Conservation (phyloP, 2,113 vertebrate species). For the Gobiocypris rarus region DNA sequence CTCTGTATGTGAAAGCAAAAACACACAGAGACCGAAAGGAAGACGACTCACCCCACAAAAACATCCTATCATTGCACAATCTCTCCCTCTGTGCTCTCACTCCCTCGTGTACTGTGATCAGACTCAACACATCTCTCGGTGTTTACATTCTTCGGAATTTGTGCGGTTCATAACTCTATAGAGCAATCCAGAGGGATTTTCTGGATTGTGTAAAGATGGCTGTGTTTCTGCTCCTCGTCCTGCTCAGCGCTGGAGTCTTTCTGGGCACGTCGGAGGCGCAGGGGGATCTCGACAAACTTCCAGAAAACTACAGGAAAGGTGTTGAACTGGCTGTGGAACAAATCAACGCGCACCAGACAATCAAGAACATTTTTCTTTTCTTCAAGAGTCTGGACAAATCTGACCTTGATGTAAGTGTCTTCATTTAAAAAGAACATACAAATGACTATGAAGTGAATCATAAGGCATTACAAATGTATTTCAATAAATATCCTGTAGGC, state of each 20-base stretch:
- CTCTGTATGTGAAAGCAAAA: slow-evolving; percentile 17
- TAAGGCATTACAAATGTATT: no score
- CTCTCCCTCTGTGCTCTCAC: not conserved
- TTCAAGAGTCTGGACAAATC: slow-evolving; percentile 63
- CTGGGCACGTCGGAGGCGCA: slow-evolving; percentile 50
- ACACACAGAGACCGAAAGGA: not conserved
- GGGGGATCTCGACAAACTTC: slow-evolving; percentile 53
- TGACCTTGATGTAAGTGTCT: slow-evolving; percentile 65
- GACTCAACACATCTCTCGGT: not conserved
- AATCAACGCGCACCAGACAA: slow-evolving; percentile 56
- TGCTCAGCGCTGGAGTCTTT: slow-evolving; percentile 46
- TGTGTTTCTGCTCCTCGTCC: slow-evolving; percentile 55
- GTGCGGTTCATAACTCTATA: not conserved
- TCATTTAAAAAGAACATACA: not conserved
- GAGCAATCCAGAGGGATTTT: not conserved
- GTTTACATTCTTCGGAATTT: not conserved
- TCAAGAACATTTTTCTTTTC: slow-evolving; percentile 71
- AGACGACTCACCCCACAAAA: slow-evolving; percentile 16
- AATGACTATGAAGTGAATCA: no score
- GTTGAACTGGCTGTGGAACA: slow-evolving; percentile 70
- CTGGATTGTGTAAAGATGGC: slow-evolving; percentile 50
- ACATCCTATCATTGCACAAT: not conserved
- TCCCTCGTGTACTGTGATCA: not conserved
- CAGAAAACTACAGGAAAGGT: slow-evolving; percentile 66
- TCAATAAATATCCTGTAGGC: no score